Conservation (phyloP, 2,888 invertebrate genomes). For the Eumacrocentrus americanus region DNA sequence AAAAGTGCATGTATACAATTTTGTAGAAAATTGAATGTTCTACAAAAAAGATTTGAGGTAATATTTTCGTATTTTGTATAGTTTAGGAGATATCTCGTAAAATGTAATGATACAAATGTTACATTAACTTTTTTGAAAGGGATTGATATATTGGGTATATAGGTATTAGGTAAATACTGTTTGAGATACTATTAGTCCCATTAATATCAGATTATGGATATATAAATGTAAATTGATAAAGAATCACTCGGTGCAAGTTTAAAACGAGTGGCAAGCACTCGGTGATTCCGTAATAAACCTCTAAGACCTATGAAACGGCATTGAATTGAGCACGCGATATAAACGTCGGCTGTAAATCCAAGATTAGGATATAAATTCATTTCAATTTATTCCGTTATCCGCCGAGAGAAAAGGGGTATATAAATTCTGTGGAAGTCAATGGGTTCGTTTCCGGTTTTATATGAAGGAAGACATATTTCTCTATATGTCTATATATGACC, state of each 20-base stretch:
- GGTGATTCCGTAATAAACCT: neutral
- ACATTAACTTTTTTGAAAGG: no score
- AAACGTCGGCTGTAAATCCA: conserved; percentile 19
- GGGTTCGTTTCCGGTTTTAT: neutral
- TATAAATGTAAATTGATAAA: conserved; percentile 7
- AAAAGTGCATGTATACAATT: no score
- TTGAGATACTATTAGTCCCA: neutral
- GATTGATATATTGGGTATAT: no score
- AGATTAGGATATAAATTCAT: conserved; percentile 30
- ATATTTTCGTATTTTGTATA: no score
- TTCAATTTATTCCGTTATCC: conserved; percentile 26
- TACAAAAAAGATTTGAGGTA: no score
- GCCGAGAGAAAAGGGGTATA: conserved; percentile 7
- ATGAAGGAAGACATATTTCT: no score
- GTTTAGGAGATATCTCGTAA: no score
- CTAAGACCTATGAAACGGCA: neutral
- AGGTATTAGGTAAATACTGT: neutral
- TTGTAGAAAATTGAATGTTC: no score
- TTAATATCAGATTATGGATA: conserved; percentile 7
- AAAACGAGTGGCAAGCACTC: no score
- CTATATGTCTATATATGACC: neutral
- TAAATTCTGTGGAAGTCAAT: neutral
- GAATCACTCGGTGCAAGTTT: no score
- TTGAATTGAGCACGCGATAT: conserved; percentile 23
- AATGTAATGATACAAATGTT: no score